Evolutionary conservation across 2,797 vertebrate species (phyloP).

Genomic region (Sciurus carolinensis): DNA sequence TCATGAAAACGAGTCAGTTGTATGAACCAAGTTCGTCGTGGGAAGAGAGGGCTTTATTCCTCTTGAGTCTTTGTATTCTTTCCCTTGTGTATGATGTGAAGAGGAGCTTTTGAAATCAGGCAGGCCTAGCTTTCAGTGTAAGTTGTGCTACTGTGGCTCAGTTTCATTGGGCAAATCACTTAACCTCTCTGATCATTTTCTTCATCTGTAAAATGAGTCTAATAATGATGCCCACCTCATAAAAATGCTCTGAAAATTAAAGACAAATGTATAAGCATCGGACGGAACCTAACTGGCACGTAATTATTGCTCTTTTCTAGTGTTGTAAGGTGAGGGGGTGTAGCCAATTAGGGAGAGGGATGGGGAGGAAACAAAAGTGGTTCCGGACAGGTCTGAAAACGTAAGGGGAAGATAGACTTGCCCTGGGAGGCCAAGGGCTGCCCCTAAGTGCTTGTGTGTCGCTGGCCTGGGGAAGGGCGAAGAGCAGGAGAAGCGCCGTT

Average conservation of each 20-base stretch:
- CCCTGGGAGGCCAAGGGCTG: background rate
- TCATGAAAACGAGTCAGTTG: background rate
- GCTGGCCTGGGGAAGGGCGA: background rate
- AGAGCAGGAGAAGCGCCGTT: background rate
- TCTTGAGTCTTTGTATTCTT: background rate
- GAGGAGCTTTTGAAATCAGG: constrained; percentile 17
- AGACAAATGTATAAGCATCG: background rate
- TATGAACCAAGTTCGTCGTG: background rate
- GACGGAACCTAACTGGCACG: background rate
- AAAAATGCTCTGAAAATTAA: constrained; percentile 18
- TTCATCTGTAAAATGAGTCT: background rate
- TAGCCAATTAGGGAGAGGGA: background rate
- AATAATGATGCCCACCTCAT: background rate
- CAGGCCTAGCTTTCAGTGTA: background rate
- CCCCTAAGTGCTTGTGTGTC: background rate
- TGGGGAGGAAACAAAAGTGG: background rate
- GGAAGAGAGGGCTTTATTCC: constrained; percentile 8
- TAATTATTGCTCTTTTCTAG: background rate
- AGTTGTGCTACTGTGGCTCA: background rate
- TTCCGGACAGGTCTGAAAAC: background rate
- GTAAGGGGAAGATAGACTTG: background rate
- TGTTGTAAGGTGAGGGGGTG: background rate
- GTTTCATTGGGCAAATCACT: background rate
- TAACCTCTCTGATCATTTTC: background rate
- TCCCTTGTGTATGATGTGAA: background rate